Conservation (phyloP, 23 tunicate genomes). For the Oikopleura dioica region DNA sequence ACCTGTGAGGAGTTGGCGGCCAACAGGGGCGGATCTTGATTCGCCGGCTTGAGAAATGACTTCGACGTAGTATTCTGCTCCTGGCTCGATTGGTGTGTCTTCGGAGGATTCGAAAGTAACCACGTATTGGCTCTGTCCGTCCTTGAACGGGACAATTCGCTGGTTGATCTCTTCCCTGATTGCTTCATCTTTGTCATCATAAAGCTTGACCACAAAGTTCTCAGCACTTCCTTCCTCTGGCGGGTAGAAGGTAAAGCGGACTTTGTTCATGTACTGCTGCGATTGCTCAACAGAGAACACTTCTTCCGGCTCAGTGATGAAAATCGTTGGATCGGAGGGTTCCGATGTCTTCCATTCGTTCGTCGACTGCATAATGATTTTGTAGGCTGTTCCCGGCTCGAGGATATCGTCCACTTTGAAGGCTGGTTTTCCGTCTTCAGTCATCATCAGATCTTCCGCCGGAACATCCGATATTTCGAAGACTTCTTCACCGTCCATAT, state of each 20-base stretch:
- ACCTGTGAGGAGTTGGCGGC: not conserved
- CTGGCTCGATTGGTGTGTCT: not conserved
- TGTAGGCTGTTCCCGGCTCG: constrained; percentile 1
- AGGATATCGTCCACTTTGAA: not conserved
- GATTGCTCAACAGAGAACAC: not conserved
- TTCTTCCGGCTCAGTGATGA: not conserved
- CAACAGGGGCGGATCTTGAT: not conserved
- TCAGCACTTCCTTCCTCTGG: not conserved
- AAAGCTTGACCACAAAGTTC: not conserved
- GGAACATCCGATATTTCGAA: not conserved
- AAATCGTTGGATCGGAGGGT: not conserved
- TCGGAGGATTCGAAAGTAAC: not conserved
- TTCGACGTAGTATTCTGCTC: not conserved
- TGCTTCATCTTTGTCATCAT: not conserved
- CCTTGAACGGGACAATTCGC: not conserved
- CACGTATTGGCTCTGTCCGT: not conserved
- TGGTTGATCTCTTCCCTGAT: not conserved
- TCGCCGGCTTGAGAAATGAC: not conserved
- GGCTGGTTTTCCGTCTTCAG: no score
- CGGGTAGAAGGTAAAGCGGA: constrained; percentile 2
- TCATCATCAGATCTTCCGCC: not conserved
- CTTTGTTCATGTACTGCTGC: not conserved
- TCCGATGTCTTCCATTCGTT: not conserved
- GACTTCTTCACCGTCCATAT: constrained; percentile 4
- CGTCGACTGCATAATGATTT: not conserved